Evolutionary conservation across 2,797 vertebrate genomes (phyloP).

Genomic region (Danio choprae): DNA sequence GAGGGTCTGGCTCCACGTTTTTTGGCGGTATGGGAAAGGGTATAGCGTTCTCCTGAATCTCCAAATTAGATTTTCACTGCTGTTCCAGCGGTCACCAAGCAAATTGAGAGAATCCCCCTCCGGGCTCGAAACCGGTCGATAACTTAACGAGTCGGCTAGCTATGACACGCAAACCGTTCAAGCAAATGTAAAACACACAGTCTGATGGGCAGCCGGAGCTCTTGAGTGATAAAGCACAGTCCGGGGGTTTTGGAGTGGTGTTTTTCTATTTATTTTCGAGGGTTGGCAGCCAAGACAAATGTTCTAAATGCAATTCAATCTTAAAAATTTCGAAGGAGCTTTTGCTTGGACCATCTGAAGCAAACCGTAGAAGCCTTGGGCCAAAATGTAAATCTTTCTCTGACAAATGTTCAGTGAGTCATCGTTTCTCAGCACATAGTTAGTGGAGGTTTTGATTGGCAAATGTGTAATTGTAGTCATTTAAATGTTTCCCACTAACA

Average conservation of each 20-base stretch:
- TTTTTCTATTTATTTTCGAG: conserved; percentile 33
- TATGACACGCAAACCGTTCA: conserved; percentile 15
- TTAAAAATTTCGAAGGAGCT: conserved; percentile 50
- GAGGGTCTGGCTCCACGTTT: conserved; percentile 67
- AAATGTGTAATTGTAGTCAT: conserved; percentile 41
- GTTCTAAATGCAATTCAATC: conserved; percentile 52
- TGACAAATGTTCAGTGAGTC: conserved; percentile 50
- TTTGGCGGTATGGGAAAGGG: conserved; percentile 70
- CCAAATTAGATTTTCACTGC: conserved; percentile 66
- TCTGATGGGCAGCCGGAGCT: conserved; percentile 21
- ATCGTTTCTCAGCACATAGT: conserved; percentile 54
- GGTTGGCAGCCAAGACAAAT: conserved; percentile 57
- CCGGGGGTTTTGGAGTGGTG: conserved; percentile 27
- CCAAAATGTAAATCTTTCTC: conserved; percentile 49
- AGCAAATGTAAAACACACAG: conserved; percentile 10
- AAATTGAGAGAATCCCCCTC: conserved; percentile 71
- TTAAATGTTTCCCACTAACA: conserved; percentile 46
- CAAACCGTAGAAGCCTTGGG: conserved; percentile 17
- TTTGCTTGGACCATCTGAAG: conserved; percentile 52
- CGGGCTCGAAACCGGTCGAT: conserved; percentile 35
- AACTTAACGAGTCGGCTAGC: conserved; percentile 45
- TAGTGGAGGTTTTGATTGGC: conserved; percentile 49
- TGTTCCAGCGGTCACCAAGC: conserved; percentile 64
- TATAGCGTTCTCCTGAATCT: conserved; percentile 62
- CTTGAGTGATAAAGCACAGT: conserved; percentile 57